These are phyloP conservation scores for Drosophila sordidapex DNA, from an alignment of 2,888 invertebrate genomes.

Conservation along the genomic window DNA sequence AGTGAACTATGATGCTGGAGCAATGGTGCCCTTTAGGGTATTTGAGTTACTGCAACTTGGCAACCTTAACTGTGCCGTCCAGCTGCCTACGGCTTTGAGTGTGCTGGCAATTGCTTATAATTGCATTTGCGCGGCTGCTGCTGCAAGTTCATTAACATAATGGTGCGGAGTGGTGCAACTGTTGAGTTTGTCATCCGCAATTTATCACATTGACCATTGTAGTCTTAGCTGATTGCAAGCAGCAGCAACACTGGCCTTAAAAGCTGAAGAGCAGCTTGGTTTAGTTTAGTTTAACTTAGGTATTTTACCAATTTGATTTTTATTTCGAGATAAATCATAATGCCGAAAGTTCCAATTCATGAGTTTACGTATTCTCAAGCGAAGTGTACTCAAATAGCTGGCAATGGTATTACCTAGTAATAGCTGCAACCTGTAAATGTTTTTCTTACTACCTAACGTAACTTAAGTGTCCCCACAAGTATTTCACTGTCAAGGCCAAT, in stretches of 20 bases:
- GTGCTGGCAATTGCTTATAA: constrained; percentile 21
- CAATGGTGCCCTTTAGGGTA: background rate
- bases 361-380: background rate
- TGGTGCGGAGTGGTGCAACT: constrained; percentile 14
- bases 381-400: background rate
- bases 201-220: constrained; percentile 7
- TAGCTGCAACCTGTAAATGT: background rate
- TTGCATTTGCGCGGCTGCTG: constrained; percentile 28
- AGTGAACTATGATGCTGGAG: background rate
- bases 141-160: constrained; percentile 48
- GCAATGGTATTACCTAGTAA: too few relatives aligned
- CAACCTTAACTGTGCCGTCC: background rate
- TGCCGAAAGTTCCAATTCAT: background rate
- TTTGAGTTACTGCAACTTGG: background rate
- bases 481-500: constrained; percentile 34
- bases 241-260: background rate
- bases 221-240: background rate
- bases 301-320: background rate
- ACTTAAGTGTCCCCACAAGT: constrained; percentile 32
- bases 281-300: background rate
- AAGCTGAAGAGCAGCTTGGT: background rate
- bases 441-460: constrained; percentile 8
- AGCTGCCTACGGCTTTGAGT: constrained; percentile 6
- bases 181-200: constrained; percentile 5
- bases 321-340: background rate